These are phyloP conservation scores for Thymelicus lineola DNA, from an alignment of 2,888 invertebrate species.

Conservation along the genomic window DNA sequence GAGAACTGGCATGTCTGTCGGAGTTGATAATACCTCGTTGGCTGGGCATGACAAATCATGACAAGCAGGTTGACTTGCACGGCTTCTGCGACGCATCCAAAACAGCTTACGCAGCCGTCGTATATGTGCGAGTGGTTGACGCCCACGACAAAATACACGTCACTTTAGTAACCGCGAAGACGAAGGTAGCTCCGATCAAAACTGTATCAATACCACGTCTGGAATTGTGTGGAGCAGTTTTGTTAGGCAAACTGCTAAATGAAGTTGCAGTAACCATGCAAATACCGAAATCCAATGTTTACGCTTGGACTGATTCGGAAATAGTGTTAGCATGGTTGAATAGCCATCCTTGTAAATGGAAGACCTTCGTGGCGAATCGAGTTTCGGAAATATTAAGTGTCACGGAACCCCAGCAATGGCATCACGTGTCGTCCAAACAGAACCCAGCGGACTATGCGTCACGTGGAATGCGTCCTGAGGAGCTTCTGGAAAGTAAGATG, in stretches of 20 bases:
- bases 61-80: slow-evolving; percentile 8
- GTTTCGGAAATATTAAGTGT: background rate
- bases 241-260: slow-evolving; percentile 30
- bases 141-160: background rate
- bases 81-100: slow-evolving; percentile 3
- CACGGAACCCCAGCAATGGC: slow-evolving; percentile 4
- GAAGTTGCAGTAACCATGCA: background rate
- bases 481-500: background rate
- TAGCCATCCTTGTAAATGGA: slow-evolving; percentile 44
- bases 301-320: slow-evolving; percentile 42
- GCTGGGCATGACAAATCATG: slow-evolving; percentile 20
- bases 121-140: background rate
- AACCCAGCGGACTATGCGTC: slow-evolving; percentile 11
- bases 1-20: slow-evolving; percentile 22
- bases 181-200: slow-evolving; percentile 28
- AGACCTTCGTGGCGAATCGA: background rate
- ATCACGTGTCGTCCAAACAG: slow-evolving; percentile 3
- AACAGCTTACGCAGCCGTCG: background rate
- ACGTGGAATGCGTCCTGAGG: background rate
- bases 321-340: slow-evolving; percentile 46
- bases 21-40: slow-evolving; percentile 37
- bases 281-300: background rate
- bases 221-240: slow-evolving; percentile 28
- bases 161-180: slow-evolving; percentile 20
- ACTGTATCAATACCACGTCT: slow-evolving; percentile 36